Conservation (phyloP, 1,140 invertebrate species). For the Trichonephila inaurata region DNA sequence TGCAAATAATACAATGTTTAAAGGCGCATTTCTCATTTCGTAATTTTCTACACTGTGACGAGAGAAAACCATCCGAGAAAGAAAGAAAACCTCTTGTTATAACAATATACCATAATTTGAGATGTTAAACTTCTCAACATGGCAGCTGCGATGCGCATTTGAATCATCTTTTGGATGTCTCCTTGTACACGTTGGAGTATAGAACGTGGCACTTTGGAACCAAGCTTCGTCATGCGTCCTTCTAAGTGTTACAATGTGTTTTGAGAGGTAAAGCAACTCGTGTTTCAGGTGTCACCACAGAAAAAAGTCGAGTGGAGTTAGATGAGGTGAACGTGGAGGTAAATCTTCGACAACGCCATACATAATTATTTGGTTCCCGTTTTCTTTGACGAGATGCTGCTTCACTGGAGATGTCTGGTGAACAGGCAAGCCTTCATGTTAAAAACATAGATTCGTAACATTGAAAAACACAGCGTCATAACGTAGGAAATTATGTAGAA, state of each 20-base stretch:
- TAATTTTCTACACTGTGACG: neutral
- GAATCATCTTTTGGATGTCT: no score
- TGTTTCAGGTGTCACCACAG: neutral
- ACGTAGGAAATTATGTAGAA: no score
- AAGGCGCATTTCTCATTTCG: neutral
- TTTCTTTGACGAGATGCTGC: neutral
- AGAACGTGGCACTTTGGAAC: neutral
- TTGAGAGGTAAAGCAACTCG: no score
- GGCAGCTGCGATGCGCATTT: no score
- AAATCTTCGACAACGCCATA: neutral
- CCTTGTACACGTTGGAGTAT: neutral
- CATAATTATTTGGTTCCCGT: neutral
- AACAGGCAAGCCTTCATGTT: neutral
- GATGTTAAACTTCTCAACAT: no score
- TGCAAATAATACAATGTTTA: neutral
- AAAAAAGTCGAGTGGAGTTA: no score
- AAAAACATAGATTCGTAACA: neutral
- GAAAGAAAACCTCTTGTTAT: neutral
- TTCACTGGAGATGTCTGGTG: neutral
- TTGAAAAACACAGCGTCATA: neutral
- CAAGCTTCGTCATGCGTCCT: neutral
- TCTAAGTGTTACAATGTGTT: neutral
- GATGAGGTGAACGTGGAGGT: neutral
- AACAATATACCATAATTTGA: neutral
- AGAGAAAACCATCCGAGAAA: neutral